These are phyloP conservation scores for Tragelaphus scriptus DNA, from an alignment of 2,113 vertebrate species.

Conservation along the genomic window DNA sequence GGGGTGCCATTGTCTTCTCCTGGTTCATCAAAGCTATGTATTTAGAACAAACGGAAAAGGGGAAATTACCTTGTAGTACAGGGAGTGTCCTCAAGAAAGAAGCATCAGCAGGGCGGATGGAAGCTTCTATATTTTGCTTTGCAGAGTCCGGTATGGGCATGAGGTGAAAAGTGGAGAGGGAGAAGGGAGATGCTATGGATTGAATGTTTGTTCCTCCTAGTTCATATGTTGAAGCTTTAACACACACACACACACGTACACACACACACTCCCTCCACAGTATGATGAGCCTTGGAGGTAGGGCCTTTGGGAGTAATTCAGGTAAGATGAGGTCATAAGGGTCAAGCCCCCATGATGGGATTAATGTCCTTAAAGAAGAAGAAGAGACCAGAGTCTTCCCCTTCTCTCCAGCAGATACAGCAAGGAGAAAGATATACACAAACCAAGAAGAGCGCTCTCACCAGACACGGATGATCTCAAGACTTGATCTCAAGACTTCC, in stretches of 20 bases:
- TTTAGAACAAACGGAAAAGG: not conserved
- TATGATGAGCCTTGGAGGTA: not conserved
- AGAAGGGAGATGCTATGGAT: not conserved
- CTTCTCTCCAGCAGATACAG: not conserved
- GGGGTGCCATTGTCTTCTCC: too few species aligned
- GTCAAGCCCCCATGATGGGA: not conserved
- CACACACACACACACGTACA: not conserved
- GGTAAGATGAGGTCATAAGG: not conserved
- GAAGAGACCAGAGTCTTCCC: not conserved
- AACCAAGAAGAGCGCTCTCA: not conserved
- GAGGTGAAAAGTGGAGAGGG: not conserved
- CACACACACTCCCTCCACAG: not conserved
- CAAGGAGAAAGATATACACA: not conserved
- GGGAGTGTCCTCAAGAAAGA: not conserved
- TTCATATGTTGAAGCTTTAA: not conserved
- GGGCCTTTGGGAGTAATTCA: not conserved
- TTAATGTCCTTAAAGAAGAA: not conserved
- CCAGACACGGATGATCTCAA: not conserved
- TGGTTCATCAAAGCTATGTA: not conserved
- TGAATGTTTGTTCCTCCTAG: not conserved
- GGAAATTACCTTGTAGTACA: not conserved
- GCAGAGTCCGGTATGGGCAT: not conserved
- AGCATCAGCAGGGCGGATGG: rapidly evolving
- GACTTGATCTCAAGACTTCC: not conserved
- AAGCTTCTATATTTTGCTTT: not conserved